Conservation (phyloP, 2,113 vertebrate species). For the Boleophthalmus pectinirostris region DNA sequence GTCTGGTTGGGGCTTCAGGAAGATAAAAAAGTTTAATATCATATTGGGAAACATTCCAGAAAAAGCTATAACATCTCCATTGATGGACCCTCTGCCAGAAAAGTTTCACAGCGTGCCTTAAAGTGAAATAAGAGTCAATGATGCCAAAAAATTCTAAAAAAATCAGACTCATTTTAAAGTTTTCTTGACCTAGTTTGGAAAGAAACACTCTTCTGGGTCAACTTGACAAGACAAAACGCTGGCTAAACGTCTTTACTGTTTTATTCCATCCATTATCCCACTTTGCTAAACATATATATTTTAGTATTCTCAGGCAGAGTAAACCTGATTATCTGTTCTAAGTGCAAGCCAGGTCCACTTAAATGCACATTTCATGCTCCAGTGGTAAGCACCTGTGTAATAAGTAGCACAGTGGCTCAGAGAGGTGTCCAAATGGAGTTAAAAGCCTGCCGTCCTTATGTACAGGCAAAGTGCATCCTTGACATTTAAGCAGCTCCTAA, state of each 20-base stretch:
- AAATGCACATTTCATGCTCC: slow-evolving; percentile 53
- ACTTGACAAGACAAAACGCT: background rate
- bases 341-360: slow-evolving; percentile 1
- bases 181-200: background rate
- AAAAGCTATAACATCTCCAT: too few species aligned
- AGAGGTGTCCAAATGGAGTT: slow-evolving; percentile 36
- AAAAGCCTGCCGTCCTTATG: slow-evolving; percentile 36
- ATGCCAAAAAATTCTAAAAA: background rate
- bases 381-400: slow-evolving; percentile 42
- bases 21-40: too few species aligned
- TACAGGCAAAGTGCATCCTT: slow-evolving; percentile 8
- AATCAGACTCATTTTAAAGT: background rate
- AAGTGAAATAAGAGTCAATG: too few species aligned
- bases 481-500: slow-evolving; percentile 16
- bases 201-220: background rate
- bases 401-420: slow-evolving; percentile 39
- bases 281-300: background rate
- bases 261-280: slow-evolving; percentile 1
- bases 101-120: too few species aligned
- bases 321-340: background rate
- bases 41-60: too few species aligned
- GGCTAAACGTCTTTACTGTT: background rate
- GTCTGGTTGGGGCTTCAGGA: too few species aligned
- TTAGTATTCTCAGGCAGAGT: background rate
- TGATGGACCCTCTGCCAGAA: too few species aligned